phyloP scores from a whole-genome alignment of 35 echinoderm and acorn worm species.

The Lytechinus variegatus region DNA sequence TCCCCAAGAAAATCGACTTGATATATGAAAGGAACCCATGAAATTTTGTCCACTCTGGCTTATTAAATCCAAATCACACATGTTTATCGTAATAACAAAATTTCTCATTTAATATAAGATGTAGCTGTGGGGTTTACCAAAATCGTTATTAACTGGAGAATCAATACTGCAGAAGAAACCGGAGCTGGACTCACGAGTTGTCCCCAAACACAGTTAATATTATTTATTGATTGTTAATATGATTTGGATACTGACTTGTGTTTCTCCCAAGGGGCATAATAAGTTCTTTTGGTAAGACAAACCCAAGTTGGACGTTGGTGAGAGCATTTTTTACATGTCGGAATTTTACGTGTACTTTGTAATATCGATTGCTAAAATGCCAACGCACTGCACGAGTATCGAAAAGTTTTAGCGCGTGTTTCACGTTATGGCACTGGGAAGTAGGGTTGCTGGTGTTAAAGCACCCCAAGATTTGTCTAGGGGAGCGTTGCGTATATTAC shows the following conservation, averaged over 20 bases:
- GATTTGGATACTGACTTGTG: conserved; percentile 42
- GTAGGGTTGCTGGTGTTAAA: too few species aligned
- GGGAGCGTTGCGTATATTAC: too few species aligned
- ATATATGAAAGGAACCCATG: background rate
- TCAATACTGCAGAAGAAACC: background rate
- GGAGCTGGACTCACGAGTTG: conserved; percentile 6
- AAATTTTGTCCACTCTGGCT: background rate
- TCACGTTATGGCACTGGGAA: background rate
- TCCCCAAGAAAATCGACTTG: background rate
- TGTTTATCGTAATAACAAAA: conserved; percentile 27
- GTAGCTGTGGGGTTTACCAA: conserved; percentile 21
- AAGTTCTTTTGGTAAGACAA: conserved; percentile 7
- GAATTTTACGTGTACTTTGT: background rate
- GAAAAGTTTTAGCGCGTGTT: background rate
- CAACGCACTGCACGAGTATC: background rate
- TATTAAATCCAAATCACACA: conserved; percentile 35
- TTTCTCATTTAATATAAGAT: conserved; percentile 25
- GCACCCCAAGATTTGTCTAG: too few species aligned
- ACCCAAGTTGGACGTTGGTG: background rate
- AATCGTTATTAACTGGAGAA: background rate
- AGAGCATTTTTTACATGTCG: background rate
- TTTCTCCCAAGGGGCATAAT: conserved; percentile 23
- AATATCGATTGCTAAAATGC: background rate
- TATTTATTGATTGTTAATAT: conserved; percentile 42
- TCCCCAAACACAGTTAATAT: conserved; percentile 39